Evolutionary conservation across 2,888 invertebrate species (phyloP), one percentile per base, ranked within the genome.

Genomic region (Drepana falcataria): DNA sequence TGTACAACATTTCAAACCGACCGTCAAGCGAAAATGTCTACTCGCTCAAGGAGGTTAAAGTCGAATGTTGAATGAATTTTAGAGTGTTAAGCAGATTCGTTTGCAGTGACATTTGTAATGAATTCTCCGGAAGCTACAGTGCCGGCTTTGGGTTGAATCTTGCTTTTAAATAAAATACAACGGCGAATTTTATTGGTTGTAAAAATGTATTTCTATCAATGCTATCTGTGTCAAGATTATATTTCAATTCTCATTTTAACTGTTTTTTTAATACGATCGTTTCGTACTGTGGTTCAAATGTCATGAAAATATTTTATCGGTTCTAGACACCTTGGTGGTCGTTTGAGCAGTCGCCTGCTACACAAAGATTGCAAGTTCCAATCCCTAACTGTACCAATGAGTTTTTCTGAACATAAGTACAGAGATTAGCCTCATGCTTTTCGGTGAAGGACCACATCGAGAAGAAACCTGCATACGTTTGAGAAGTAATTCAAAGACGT

Each of bases 81-180:
- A n/a, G 44, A n/a, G 34, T 51, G 51, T 52, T 57, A 56, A 56
- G 52, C 53, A 55, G 57, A 55, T 56, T 57, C 56, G 52, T 69
- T 65, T 60, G 60, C 56, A 63, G 59, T 61, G 66, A 67, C 62
- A 66, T 68, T 73, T 64, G 68, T 69, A 71, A 69, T 73, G 70
- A 70, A 73, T 73, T 68, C 68, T 56, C 53, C 55, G 55, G 57
- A 55, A 56, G 61, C 54, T 55, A 56, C 67, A 69, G 70, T 61
- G 64, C 57, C 61, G 65, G 65, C 59, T 61, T 53, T 56, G 52
- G 47, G 55, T 56, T 59, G 58, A 65, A 60, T 66, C 54, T 55
- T 58, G 21, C 40, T 40, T 51, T 34, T 6, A 3, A 34, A 40
- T 33, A 49, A 49, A 49, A 40, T 40, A 7, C 51, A 40, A 40